Conservation (phyloP, 2,888 invertebrate genomes). For the Cheilosia vulpina region DNA sequence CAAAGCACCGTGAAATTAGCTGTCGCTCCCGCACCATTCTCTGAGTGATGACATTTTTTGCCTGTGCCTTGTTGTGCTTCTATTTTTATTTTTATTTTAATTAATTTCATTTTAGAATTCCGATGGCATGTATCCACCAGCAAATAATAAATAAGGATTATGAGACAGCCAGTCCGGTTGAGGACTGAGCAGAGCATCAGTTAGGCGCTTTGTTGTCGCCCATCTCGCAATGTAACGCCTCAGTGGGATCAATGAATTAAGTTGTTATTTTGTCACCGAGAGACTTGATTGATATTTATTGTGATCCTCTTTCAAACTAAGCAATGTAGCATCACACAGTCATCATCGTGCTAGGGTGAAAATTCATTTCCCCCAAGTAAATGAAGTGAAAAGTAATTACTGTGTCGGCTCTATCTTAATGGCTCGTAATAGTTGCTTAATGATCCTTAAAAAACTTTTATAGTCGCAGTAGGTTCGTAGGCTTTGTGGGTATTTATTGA, state of each 20-base stretch:
- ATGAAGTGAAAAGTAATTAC: slow-evolving; percentile 29
- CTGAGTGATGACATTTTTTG: slow-evolving; percentile 64
- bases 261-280: slow-evolving; percentile 51
- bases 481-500: background rate
- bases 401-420: slow-evolving; percentile 20
- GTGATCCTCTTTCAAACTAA: slow-evolving; percentile 7
- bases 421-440: slow-evolving; percentile 38
- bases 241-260: slow-evolving; percentile 52
- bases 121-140: slow-evolving; percentile 61
- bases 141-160: slow-evolving; percentile 68
- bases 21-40: slow-evolving; percentile 59
- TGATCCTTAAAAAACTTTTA: slow-evolving; percentile 7
- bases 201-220: slow-evolving; percentile 33
- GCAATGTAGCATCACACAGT: background rate
- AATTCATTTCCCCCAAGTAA: slow-evolving; percentile 20
- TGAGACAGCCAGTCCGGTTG: slow-evolving; percentile 36
- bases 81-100: slow-evolving; percentile 34
- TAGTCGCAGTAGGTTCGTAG: background rate
- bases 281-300: slow-evolving; percentile 43
- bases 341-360: background rate
- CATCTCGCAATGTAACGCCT: slow-evolving; percentile 25
- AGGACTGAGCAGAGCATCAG: slow-evolving; percentile 1
- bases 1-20: slow-evolving; percentile 67
- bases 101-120: slow-evolving; percentile 65
- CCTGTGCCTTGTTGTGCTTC: background rate